A percentile compares a stretch with the other conserved stretches of the same genome.
These are phyloP conservation scores for Sparidentex hasta DNA, from an alignment of 2,797 vertebrate species.

Conservation along the genomic window DNA sequence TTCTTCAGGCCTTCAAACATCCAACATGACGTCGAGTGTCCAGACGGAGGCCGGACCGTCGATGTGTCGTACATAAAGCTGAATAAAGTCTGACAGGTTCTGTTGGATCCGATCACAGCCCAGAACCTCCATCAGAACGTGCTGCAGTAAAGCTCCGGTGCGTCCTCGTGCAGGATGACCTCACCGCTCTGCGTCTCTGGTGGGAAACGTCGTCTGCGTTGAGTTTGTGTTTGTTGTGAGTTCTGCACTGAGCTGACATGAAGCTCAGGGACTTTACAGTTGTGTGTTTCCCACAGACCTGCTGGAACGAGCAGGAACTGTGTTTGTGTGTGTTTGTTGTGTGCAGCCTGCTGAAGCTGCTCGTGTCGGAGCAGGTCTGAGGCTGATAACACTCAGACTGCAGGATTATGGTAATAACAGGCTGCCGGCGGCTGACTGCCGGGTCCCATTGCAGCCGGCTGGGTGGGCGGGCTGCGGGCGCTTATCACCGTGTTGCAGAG, in stretches of 20 bases:
- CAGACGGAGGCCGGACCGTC: not conserved
- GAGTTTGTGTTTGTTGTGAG: slow-evolving; percentile 13
- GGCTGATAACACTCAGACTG: slow-evolving; percentile 51
- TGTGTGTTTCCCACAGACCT: slow-evolving; percentile 29
- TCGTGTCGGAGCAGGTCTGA: slow-evolving; percentile 59
- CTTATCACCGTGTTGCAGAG: slow-evolving; percentile 71
- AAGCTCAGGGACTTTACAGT: not conserved
- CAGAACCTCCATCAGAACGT: slow-evolving; percentile 4
- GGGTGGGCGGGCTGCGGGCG: slow-evolving; percentile 51
- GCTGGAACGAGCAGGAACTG: not conserved
- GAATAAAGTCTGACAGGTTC: not conserved
- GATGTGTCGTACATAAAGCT: too few species aligned
- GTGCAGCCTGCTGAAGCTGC: slow-evolving; percentile 26
- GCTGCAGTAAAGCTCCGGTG: not conserved
- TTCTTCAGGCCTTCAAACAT: not conserved
- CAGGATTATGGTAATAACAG: slow-evolving; percentile 74
- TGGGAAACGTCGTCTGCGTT: slow-evolving; percentile 42
- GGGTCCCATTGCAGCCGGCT: slow-evolving; percentile 32
- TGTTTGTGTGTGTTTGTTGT: slow-evolving; percentile 66
- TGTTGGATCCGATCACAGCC: not conserved
- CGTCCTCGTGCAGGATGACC: slow-evolving; percentile 3
- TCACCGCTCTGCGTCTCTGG: not conserved
- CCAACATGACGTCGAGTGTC: not conserved
- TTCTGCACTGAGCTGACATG: not conserved
- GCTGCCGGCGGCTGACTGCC: slow-evolving; percentile 47